A percentile compares a stretch with the other conserved stretches of the same genome.
phyloP scores from a whole-genome alignment of 2,888 invertebrate genomes.

The Blera fallax region DNA sequence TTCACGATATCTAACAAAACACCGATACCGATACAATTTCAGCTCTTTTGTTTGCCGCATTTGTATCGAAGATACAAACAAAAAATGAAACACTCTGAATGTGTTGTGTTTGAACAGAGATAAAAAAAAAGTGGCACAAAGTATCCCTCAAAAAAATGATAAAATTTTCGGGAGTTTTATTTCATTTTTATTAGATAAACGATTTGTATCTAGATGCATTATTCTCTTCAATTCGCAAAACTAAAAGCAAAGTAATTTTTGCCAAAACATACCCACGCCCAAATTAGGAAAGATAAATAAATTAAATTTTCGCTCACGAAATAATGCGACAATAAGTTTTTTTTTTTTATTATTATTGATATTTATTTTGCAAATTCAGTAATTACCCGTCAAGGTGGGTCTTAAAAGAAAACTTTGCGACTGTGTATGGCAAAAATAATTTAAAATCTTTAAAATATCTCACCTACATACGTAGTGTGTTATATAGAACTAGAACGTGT shows the following conservation, averaged over 20 bases:
- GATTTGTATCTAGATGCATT: not conserved
- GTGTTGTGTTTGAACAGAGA: not conserved
- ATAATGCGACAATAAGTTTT: not conserved
- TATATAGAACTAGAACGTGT: not conserved
- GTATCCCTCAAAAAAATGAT: not conserved
- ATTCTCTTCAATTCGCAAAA: not conserved
- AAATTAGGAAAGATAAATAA: slow-evolving; percentile 3
- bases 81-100: not conserved
- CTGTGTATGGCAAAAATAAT: not conserved
- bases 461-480: not conserved
- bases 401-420: not conserved
- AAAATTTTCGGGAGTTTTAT: not conserved
- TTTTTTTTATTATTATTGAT: not conserved
- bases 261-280: not conserved
- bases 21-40: not conserved
- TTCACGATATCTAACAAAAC: not conserved
- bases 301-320: slow-evolving; percentile 4
- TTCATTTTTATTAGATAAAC: not conserved
- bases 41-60: not conserved
- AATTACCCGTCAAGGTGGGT: slow-evolving; percentile 5
- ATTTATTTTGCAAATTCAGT: not conserved
- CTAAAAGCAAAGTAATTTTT: not conserved
- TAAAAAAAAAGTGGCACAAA: not conserved
- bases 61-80: not conserved
- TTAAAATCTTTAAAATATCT: not conserved